Conservation (phyloP, 2,797 vertebrate genomes). For the Phrynocephalus forsythii region DNA sequence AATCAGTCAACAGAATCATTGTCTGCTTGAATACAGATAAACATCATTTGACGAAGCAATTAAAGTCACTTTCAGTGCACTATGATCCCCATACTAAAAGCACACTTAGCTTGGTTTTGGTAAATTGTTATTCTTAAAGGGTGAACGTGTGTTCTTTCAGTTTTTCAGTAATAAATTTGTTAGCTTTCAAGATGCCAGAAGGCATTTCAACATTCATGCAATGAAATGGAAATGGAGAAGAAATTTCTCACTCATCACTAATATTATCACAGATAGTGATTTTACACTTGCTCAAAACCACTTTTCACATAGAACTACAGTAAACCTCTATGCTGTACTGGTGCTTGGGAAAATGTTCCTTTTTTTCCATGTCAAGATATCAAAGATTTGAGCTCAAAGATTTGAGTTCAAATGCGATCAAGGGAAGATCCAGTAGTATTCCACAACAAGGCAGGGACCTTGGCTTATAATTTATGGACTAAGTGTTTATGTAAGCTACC, state of each 20-base stretch:
- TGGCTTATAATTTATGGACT: not conserved
- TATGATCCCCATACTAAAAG: not conserved
- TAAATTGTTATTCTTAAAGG: not conserved
- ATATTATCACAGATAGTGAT: not conserved
- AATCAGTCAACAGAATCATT: not conserved
- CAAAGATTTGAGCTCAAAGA: too few relatives aligned
- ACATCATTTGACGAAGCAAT: not conserved
- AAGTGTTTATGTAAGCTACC: not conserved
- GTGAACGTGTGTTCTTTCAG: not conserved
- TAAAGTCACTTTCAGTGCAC: not conserved
- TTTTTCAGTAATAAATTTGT: not conserved
- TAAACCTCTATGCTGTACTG: not conserved
- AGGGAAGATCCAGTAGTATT: not conserved
- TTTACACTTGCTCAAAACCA: not conserved
- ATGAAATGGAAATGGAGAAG: not conserved
- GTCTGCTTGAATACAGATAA: not conserved
- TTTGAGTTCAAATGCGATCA: not conserved
- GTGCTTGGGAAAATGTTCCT: not conserved
- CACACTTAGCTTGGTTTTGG: not conserved
- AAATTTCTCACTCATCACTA: not conserved
- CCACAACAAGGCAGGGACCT: not conserved
- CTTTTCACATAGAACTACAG: not conserved
- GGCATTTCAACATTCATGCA: not conserved
- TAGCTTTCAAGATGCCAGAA: not conserved
- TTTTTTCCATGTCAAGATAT: not conserved